Evolutionary conservation across 2,888 invertebrate species (phyloP).

Genomic region (Neuroscelio doddi): DNA sequence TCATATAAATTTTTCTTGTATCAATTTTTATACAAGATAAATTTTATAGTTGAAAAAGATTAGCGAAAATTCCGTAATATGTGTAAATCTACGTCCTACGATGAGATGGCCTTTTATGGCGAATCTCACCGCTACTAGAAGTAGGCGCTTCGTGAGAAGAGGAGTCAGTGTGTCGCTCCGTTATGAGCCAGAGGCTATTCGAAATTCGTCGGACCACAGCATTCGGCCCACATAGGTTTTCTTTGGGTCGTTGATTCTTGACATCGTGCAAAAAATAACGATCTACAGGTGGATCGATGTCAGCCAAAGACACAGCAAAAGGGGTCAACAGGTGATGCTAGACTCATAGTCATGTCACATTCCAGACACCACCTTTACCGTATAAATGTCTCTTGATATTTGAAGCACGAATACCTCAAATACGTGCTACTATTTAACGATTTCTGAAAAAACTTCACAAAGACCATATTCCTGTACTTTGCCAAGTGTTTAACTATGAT

Average conservation of each 20-base stretch:
- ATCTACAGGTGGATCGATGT: constrained; percentile 38
- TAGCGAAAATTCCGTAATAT: background rate
- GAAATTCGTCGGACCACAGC: constrained; percentile 61
- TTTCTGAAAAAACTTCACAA: too few relatives aligned
- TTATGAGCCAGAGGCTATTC: constrained; percentile 67
- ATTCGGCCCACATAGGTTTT: constrained; percentile 56
- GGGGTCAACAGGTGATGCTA: constrained; percentile 43
- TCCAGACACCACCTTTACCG: constrained; percentile 26
- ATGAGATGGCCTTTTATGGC: constrained; percentile 20
- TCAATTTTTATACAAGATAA: too few relatives aligned
- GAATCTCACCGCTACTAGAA: constrained; percentile 37
- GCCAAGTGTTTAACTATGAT: too few relatives aligned
- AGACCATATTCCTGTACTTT: too few relatives aligned
- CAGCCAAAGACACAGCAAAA: constrained; percentile 36
- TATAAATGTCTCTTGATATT: background rate
- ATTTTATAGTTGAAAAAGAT: constrained; percentile 1
- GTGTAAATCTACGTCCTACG: constrained; percentile 1
- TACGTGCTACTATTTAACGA: too few relatives aligned
- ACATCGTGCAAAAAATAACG: constrained; percentile 37
- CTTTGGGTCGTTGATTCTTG: constrained; percentile 36
- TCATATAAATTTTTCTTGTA: too few relatives aligned
- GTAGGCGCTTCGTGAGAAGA: constrained; percentile 48
- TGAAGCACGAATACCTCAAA: too few relatives aligned
- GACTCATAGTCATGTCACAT: constrained; percentile 20
- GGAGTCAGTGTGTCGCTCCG: constrained; percentile 68